phyloP scores from a whole-genome alignment of 1,140 invertebrate species.

The Calycopis cecrops region DNA sequence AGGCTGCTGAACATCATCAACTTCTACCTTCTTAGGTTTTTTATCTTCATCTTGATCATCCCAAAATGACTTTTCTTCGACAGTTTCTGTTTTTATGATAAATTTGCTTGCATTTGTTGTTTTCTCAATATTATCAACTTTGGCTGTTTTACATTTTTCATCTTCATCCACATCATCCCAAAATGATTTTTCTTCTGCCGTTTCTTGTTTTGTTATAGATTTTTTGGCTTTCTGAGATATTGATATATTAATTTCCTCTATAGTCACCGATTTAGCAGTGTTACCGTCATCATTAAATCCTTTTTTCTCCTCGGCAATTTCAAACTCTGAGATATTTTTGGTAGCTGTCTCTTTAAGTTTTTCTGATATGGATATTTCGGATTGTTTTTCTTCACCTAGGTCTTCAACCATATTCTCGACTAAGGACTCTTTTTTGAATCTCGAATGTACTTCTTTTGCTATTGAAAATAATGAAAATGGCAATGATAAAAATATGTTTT shows the following conservation, averaged over 20 bases:
- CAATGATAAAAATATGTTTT: conserved; percentile 38
- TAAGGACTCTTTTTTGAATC: conserved; percentile 59
- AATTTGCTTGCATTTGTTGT: conserved; percentile 36
- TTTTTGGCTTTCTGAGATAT: conserved; percentile 30
- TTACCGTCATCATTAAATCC: conserved; percentile 25
- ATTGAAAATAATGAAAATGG: conserved; percentile 63
- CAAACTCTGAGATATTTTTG: conserved; percentile 36
- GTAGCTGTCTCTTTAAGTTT: conserved; percentile 51
- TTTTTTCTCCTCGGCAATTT: not conserved
- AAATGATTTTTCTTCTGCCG: conserved; percentile 45
- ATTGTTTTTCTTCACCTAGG: conserved; percentile 37
- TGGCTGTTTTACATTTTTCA: conserved; percentile 13
- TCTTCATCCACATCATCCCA: conserved; percentile 31
- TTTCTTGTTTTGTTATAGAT: conserved; percentile 40
- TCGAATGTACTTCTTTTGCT: conserved; percentile 72
- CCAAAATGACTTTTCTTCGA: conserved; percentile 53
- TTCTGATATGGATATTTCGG: conserved; percentile 42
- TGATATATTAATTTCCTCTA: conserved; percentile 36
- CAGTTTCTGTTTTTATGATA: conserved; percentile 40
- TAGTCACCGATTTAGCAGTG: conserved; percentile 28
- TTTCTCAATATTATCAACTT: conserved; percentile 32
- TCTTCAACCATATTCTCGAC: conserved; percentile 53
- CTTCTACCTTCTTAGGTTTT: conserved; percentile 25
- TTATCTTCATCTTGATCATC: conserved; percentile 40
- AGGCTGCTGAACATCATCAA: conserved; percentile 35